phyloP scores from a whole-genome alignment of 2,797 vertebrate species.

The Masticophis lateralis region DNA sequence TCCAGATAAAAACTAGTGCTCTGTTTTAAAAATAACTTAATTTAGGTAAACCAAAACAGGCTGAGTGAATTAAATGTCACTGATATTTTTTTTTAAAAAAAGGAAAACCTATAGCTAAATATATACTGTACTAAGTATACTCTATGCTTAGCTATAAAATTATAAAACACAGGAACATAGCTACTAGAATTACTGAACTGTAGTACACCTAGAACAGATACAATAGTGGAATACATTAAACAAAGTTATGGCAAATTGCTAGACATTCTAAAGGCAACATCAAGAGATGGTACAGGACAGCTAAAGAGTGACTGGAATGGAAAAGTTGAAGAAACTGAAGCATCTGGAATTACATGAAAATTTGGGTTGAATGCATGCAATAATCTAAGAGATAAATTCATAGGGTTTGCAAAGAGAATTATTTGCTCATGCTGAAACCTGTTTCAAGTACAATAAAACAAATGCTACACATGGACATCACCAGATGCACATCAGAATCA shows the following conservation, averaged over 20 bases:
- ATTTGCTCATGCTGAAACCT: not conserved
- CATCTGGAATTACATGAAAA: not conserved
- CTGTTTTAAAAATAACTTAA: not conserved
- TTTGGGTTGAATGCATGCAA: not conserved
- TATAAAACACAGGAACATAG: not conserved
- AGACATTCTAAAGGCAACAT: not conserved
- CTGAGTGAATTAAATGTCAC: not conserved
- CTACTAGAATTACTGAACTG: not conserved
- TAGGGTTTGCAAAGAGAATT: not conserved
- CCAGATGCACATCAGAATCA: not conserved
- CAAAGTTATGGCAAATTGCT: not conserved
- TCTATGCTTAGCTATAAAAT: not conserved
- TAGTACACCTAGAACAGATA: not conserved
- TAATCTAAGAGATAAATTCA: not conserved
- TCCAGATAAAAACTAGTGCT: not conserved
- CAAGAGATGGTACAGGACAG: not conserved
- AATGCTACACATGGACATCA: not conserved
- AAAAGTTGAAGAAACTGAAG: not conserved
- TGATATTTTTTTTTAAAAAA: not conserved
- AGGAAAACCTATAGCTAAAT: not conserved
- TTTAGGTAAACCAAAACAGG: not conserved
- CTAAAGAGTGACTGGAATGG: not conserved
- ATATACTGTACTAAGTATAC: not conserved
- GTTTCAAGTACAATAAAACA: not conserved
- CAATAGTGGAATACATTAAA: not conserved